A percentile compares a stretch with the other conserved stretches of the same genome.
Evolutionary conservation across 2,113 vertebrate genomes (phyloP).

Genomic region (Saguinus midas): DNA sequence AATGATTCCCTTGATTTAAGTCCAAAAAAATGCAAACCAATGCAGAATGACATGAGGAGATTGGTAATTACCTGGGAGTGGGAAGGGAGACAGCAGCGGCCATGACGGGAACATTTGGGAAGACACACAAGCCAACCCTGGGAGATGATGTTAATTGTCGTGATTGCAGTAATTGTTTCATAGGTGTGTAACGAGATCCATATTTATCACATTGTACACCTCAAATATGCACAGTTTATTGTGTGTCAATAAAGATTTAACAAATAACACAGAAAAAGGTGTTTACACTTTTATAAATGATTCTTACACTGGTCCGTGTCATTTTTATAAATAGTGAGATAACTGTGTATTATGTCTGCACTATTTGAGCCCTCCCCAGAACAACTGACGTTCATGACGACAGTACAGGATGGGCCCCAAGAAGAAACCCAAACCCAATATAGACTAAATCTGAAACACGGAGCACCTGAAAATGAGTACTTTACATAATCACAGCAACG

Average conservation of each 20-base stretch:
- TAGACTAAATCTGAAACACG: too few relatives aligned
- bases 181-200: accelerated
- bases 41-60: background rate
- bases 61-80: too few relatives aligned
- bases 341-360: too few relatives aligned
- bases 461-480: background rate
- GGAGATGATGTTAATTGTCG: background rate
- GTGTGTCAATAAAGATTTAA: background rate
- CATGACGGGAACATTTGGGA: accelerated
- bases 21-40: background rate
- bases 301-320: background rate
- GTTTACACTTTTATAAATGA: background rate
- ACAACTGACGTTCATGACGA: background rate
- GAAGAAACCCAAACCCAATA: background rate
- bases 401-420: background rate
- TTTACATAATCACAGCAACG: background rate
- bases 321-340: background rate
- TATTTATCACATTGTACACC: too few relatives aligned
- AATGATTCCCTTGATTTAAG: background rate
- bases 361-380: background rate
- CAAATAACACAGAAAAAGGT: background rate
- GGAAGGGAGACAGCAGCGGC: accelerated
- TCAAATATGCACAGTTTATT: background rate
- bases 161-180: background rate
- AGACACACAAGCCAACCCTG: too few relatives aligned